Percentiles rank a stretch among this genome's conserved stretches.
Conservation (phyloP, 1,140 invertebrate genomes). For the Formica selysi region DNA sequence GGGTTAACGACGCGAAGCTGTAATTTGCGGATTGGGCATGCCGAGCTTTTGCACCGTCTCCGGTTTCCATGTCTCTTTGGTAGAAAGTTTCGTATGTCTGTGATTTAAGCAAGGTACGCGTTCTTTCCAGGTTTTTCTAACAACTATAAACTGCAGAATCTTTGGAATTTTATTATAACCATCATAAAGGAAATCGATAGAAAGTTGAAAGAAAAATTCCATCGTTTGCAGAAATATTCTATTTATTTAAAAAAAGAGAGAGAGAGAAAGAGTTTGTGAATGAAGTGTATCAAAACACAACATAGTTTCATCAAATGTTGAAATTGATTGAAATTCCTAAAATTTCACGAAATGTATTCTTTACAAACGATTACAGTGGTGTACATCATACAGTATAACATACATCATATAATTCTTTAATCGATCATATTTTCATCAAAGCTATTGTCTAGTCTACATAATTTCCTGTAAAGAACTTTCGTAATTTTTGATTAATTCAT, state of each 20-base stretch:
- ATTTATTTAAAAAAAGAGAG: background rate
- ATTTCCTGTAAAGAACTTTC: background rate
- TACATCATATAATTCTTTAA: background rate
- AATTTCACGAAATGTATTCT: background rate
- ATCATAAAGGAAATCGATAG: background rate
- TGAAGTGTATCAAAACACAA: background rate
- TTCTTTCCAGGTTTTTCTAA: background rate
- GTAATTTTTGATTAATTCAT: background rate
- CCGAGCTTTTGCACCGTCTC: background rate
- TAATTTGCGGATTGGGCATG: slow-evolving; percentile 60
- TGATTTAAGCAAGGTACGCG: slow-evolving; percentile 23
- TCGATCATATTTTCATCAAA: slow-evolving; percentile 12
- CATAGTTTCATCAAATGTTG: background rate
- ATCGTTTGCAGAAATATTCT: background rate
- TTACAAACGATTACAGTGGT: too few species aligned
- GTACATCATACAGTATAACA: background rate
- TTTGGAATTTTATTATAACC: slow-evolving; percentile 24
- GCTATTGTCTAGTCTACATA: background rate
- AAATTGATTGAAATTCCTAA: background rate
- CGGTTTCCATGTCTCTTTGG: slow-evolving; percentile 23
- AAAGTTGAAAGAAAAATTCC: background rate
- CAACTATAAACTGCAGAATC: slow-evolving; percentile 14
- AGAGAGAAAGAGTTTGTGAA: background rate
- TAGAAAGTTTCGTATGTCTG: slow-evolving; percentile 39
- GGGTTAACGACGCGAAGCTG: slow-evolving; percentile 72